Base-by-base conservation (phyloP, 2,888 invertebrate genomes). In the Hydriomena furcata region DNA sequence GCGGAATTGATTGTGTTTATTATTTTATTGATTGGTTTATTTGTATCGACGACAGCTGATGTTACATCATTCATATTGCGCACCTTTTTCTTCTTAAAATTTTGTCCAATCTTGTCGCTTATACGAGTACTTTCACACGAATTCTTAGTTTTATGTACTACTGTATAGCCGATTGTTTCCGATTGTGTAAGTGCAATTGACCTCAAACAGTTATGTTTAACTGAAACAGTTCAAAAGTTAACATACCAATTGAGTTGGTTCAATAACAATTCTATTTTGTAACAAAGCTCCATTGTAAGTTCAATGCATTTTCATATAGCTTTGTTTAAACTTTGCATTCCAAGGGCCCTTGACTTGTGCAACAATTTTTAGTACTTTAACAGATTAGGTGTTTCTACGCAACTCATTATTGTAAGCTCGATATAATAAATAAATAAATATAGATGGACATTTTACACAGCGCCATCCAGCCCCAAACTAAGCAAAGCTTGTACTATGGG, bases 321-420 rank as follows among this genome's bases (percentile, higher is more conserved):
- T 75, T 78, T 84, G 82, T 84, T 83, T 79, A 63, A 68, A 72
- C 68, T 65, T 73, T 61, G 66, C 72, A 84, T 84, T 74, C 78
- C 73, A 67, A 63, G 69, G 63, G 46, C 5, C 37, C 1, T 13
- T n/a, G 6, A 17, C 7, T 73, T 68, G 61, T 68, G 69, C 68
- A 73, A 75, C 63, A 56, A 34, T 48, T 57, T 52, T 58, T n/a
- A 2, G 4, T 17, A 17, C 17, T 3, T 17, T 17, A 3, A 17
- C 17, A 17, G 17, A 17, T 17, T 17, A 2, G 17, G 17, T 4
- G 2, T 17, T 17, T 17, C 4, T 17, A 17, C 17, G 17, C 4
- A 17, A 4, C 17, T 17, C 17, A 4, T 17, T n/a, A n/a, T n/a
- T 17, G 17, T 17, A 17, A 3, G 17, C 17, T 2, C 2, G 17